Evolutionary conservation across 2,797 vertebrate species (phyloP), one percentile per base, ranked within the genome.

Genomic region (Aythya fuligula): DNA sequence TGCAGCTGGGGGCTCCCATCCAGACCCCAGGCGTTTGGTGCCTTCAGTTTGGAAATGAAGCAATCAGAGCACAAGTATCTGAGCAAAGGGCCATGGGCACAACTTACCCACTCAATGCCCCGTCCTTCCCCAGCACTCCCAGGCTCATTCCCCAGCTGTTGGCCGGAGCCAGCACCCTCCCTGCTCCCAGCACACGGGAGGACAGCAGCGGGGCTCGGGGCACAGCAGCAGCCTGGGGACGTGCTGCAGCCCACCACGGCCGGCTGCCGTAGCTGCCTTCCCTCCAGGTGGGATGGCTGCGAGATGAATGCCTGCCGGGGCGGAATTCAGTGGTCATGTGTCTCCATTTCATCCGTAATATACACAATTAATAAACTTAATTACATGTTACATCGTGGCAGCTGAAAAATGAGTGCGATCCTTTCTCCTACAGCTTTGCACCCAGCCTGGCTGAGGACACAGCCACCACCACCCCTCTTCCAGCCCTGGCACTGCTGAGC

Each of bases 301-400:
- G 61, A 96, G 95, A 95, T 65, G 73, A 64, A 94, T 85, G 85
- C 56, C 24, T 58, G 32, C 45, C 22, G 56, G 95, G 94, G 69
- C 2, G 9, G 87, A 81, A 84, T 95, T 57, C 54, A 15, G 79
- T 86, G 60, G 43, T 95, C 85, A 1, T 95, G 96, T 58, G 91
- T 97, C 97, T 97, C 95, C 96, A 96, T 97, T 97, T 90, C 93
- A 89, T 91, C 97, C 78, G 95, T 95, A 94, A 95, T 96, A 93
- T 24, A 92, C 77, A 58, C 95, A 92, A 98, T 98, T 97, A 98
- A 97, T 97, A 97, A 97, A 95, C 97, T 96, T 97, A 97, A 98
- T 97, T 97, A 82, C 96, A 96, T 20, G 64, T 97, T 97, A 97
- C 97, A 97, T 97, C 93, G 79, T 60, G 0, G 91, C 91, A 72